Base-by-base conservation (phyloP, 2,888 invertebrate genomes). In the Dione vanillae region DNA sequence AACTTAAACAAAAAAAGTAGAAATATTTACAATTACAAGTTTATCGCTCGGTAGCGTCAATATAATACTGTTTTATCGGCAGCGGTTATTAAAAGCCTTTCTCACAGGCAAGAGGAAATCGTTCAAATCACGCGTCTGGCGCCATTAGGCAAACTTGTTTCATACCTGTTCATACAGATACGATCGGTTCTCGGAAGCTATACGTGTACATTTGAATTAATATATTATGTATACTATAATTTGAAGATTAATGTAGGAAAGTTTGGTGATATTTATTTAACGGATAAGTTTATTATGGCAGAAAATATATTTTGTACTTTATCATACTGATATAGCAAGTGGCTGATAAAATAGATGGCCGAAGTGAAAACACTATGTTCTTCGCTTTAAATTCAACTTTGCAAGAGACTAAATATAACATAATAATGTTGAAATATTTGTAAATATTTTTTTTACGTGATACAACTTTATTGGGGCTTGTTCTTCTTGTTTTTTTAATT, bases 81-180 rank as follows among this genome's bases (percentile, higher is more conserved):
- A 51, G 49, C 12, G 19, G 37, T 40, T 19, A 64, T 49, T 49
- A 67, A 72, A 73, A 62, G 65, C 52, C 47, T 72, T 74, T 74
- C 74, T 74, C 74, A 74, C 74, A 72, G 72, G 49, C 47, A 52
- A 73, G 65, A 73, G 75, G 75, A 75, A 75, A 71, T 75, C 67
- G 62, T 65, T 71, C 56, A 58, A 54, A 56, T 56, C 68, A 65
- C 43, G 56, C 59, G 72, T 72, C 72, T 74, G 75, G 75, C 75
- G 75, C 75, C 75, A 64, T 61, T 43, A 51, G 51, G 19, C 49
- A 59, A 67, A 67, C 66, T 40, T 35, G 61, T 66, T 67, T 54
- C n/a, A 45, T 61, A 67, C 66, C 43, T 35, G 64, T 64, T 16
- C 14, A 40, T n/a, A 61, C 45, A 64, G 51, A 49, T 51, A 49